Conservation (phyloP, 2,888 invertebrate species). For the Caenorhabditis sp. region DNA sequence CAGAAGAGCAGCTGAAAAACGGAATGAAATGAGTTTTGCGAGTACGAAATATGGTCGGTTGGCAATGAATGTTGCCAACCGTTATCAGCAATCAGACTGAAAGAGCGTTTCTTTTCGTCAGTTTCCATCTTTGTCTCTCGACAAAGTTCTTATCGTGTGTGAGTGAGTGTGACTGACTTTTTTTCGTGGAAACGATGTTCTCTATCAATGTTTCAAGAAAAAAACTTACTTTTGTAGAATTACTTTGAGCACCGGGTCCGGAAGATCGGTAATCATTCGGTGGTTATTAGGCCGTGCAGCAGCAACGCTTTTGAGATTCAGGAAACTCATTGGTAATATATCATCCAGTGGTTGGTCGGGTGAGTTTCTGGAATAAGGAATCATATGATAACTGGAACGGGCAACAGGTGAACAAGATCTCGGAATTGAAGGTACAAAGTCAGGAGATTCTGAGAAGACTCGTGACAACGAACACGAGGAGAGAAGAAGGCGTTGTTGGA, state of each 20-base stretch:
- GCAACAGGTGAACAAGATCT: slow-evolving; percentile 1
- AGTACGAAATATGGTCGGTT: slow-evolving; percentile 34
- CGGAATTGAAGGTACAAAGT: slow-evolving; percentile 21
- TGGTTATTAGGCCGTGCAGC: neutral
- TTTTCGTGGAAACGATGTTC: slow-evolving; percentile 17
- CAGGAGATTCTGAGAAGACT: slow-evolving; percentile 55
- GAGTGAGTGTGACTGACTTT: neutral
- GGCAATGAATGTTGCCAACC: slow-evolving; percentile 30
- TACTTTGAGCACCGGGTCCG: slow-evolving; percentile 14
- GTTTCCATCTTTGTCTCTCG: slow-evolving; percentile 23
- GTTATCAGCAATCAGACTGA: slow-evolving; percentile 33
- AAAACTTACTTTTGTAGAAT: slow-evolving; percentile 40
- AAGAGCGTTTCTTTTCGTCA: slow-evolving; percentile 25
- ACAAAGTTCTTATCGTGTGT: slow-evolving; percentile 7
- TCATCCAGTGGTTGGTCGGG: slow-evolving; percentile 27
- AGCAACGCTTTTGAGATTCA: slow-evolving; percentile 13
- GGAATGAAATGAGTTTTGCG: neutral
- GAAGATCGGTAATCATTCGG: slow-evolving; percentile 25
- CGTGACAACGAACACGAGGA: slow-evolving; percentile 60
- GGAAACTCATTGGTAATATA: slow-evolving; percentile 27
- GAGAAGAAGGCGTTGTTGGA: slow-evolving; percentile 40
- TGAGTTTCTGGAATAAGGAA: slow-evolving; percentile 37
- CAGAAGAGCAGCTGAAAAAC: slow-evolving; percentile 56
- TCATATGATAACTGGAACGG: neutral
- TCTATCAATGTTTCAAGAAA: slow-evolving; percentile 8